phyloP scores from a whole-genome alignment of 2,888 invertebrate species.

The Chloromyia formosa region DNA sequence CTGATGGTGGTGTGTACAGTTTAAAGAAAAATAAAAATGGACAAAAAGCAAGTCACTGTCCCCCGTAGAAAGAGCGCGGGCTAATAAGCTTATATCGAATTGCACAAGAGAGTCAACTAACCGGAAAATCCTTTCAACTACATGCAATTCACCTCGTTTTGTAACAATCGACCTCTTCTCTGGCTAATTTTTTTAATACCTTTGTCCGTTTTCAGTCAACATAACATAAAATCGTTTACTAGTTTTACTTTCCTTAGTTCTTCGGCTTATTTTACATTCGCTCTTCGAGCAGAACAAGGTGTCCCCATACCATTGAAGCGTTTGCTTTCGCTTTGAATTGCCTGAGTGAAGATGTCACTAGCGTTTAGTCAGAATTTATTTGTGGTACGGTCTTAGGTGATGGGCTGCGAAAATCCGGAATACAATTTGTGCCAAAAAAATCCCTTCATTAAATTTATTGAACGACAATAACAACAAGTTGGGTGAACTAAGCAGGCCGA shows the following conservation, averaged over 20 bases:
- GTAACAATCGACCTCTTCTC: constrained; percentile 47
- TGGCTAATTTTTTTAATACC: constrained; percentile 45
- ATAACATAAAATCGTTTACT: constrained; percentile 46
- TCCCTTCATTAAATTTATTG: no score
- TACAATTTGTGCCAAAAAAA: no score
- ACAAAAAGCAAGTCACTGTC: no score
- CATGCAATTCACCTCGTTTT: constrained; percentile 50
- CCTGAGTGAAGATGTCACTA: no score
- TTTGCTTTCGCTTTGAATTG: no score
- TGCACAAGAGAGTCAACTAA: constrained; percentile 47
- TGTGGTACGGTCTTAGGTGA: no score
- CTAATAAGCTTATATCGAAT: constrained; percentile 42
- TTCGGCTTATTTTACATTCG: constrained; percentile 7
- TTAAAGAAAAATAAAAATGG: no score
- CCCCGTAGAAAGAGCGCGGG: background rate
- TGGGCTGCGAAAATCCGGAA: no score
- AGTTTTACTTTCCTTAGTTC: constrained; percentile 29
- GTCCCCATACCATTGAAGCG: no score
- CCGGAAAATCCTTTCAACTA: constrained; percentile 49
- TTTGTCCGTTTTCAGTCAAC: constrained; percentile 47
- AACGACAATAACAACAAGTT: no score
- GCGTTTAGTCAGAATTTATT: no score
- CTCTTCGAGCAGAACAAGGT: background rate
- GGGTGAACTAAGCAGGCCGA: no score
- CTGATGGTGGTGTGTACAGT: background rate